Base-by-base conservation (phyloP, 2,888 invertebrate genomes). In the Panzeria rudis region DNA sequence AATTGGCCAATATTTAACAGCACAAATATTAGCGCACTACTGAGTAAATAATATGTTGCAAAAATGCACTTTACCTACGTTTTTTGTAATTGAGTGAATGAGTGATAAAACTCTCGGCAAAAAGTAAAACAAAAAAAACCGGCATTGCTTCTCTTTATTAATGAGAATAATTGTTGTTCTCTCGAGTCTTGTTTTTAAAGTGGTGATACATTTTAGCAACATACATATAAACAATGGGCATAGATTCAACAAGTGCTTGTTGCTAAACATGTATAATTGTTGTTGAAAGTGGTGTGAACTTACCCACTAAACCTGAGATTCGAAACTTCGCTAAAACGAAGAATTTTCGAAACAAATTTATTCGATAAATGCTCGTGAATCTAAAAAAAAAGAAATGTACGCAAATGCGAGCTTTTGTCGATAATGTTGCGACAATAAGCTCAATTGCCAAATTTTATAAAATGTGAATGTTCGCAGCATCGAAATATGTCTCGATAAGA, bases 11-110 rank as follows among this genome's bases (percentile, higher is more conserved):
- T 85, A 85, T 85, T 82, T 78, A 82, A 71, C 78, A 78, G 82
- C 82, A 82, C 85, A 78, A 81, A 85, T 85, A 85, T 82, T 82
- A 82, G 85, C 85, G 75, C 82, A 79, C 82, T 82, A 85, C 85
- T 85, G 85, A 85, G 69, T 85, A 82, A 69, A 82, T 69, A 75
- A 8, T 50, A 71, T 71, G 71, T 75, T 78, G 68, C 73, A 82
- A 82, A 75, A 35, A 64, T 78, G 82, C 85, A 78, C 75, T 79
- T 62, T 64, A 85, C 69, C 81, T 80, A 64, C 23, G 54, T 77
- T 72, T 66, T 32, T 68, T 35, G n/a, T 35, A 25, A 47, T 54
- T 77, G 68, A 81, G 66, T 47, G 17, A 69, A 75, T 64, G 50
- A 44, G 84, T 84, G 81, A 81, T 80, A 68, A 66, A 17, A 44